Base-by-base conservation (phyloP, 92 coral and sea anemone species). In the Porites rus region DNA sequence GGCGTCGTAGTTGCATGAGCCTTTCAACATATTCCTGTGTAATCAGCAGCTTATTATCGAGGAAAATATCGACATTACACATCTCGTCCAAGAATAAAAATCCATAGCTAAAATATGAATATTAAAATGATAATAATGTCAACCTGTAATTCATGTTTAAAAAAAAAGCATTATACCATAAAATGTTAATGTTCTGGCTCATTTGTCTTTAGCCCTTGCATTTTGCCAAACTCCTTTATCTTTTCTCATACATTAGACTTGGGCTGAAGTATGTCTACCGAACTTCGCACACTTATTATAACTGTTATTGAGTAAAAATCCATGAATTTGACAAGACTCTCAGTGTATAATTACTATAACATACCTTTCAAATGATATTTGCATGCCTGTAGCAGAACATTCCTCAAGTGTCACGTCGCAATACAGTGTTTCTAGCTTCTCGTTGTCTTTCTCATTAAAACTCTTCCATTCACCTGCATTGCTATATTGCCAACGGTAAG, bases 401-500 rank as follows among this genome's bases (percentile, higher is more conserved):
- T 78, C 72, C 10, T 78, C 72, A 1, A 63, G 28, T 58, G 10
- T 51, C 43, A 22, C 93, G 82, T 94, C 92, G 86, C 98, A 95
- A 80, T 84, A 93, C 17, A 85, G 54, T 66, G 77, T 91, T 79
- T 94, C 98, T 17, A 94, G 86, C 51, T 78, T 92, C 76, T 80
- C 84, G 86, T 92, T 88, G 54, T 92, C 84, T 3, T 63, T 77
- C 78, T 78, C 87, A 46, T 69, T 70, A 25, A 95, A 87, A 68
- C 79, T 91, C 25, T 56, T 70, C 98, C 98, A 95, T 9, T 56
- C 52, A 10, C 76, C 54, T 0, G 3, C 59, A 0, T 60, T 50
- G 18, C 38, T 64, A 87, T 93, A 93, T 61, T 93, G 90, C 98
- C 98, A 95, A 74, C 84, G 92, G 76, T 85, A 93, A 2, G 98